Conservation (phyloP, 2,888 invertebrate genomes). For the Standfussiana lucernea region DNA sequence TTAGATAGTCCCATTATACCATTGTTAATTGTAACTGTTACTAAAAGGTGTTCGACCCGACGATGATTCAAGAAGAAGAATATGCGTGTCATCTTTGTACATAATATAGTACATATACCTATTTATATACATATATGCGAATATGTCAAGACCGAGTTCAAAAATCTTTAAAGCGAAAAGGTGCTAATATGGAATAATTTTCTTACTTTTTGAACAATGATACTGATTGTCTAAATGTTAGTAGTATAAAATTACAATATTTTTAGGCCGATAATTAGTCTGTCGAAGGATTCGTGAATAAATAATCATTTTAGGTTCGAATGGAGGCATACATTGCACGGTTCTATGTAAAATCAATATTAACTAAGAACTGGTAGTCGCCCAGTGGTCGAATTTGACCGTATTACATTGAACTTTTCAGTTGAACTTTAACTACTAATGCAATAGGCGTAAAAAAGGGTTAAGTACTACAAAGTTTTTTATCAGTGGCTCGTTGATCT, state of each 20-base stretch:
- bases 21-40: constrained; percentile 68
- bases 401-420: background rate
- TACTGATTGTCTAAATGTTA: background rate
- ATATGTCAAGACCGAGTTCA: background rate
- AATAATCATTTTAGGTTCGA: background rate
- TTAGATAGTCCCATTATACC: constrained; percentile 59
- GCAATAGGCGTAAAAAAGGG: no score
- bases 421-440: background rate
- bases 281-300: background rate
- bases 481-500: no score
- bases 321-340: background rate
- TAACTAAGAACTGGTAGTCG: background rate
- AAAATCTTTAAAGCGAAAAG: background rate
- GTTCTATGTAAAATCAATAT: background rate
- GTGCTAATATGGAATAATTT: constrained; percentile 28
- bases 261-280: background rate
- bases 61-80: constrained; percentile 47
- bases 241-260: background rate
- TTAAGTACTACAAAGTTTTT: no score
- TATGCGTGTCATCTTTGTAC: constrained; percentile 44
- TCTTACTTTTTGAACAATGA: constrained; percentile 6
- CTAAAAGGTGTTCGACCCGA: constrained; percentile 55
- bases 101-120: background rate
- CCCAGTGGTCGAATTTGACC: background rate
- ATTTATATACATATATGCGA: background rate